Evolutionary conservation across 2,888 invertebrate genomes (phyloP).

Genomic region (Caenorhabditis sp.): DNA sequence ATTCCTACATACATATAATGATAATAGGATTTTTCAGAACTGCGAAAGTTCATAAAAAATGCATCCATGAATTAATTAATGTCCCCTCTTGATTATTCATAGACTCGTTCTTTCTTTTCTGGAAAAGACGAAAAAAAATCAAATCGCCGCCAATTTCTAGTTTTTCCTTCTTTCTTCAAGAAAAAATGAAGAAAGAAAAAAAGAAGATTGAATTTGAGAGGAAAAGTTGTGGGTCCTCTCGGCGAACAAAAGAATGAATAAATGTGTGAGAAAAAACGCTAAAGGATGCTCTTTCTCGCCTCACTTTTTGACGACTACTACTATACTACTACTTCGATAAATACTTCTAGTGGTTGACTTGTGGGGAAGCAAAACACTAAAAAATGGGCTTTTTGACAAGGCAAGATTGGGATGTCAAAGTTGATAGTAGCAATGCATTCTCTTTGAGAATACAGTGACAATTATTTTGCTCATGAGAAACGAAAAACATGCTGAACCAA

Average conservation of each 20-base stretch:
- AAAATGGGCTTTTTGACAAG: background rate
- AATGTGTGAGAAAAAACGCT: conserved; percentile 2
- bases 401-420: background rate
- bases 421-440: no score
- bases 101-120: background rate
- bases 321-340: background rate
- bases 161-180: background rate
- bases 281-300: background rate
- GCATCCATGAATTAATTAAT: background rate
- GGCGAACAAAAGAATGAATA: conserved; percentile 4
- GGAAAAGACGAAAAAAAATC: background rate
- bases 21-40: background rate
- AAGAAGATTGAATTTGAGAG: background rate
- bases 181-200: background rate
- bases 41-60: background rate
- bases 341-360: background rate
- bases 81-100: background rate
- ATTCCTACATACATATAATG: no score
- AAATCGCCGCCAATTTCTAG: background rate
- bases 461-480: background rate
- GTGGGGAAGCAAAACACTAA: background rate
- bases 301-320: background rate
- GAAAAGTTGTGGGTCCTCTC: background rate
- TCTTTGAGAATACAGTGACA: no score
- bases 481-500: background rate